Base-by-base conservation (phyloP, 1,140 invertebrate species). In the Chironomus tepperi region DNA sequence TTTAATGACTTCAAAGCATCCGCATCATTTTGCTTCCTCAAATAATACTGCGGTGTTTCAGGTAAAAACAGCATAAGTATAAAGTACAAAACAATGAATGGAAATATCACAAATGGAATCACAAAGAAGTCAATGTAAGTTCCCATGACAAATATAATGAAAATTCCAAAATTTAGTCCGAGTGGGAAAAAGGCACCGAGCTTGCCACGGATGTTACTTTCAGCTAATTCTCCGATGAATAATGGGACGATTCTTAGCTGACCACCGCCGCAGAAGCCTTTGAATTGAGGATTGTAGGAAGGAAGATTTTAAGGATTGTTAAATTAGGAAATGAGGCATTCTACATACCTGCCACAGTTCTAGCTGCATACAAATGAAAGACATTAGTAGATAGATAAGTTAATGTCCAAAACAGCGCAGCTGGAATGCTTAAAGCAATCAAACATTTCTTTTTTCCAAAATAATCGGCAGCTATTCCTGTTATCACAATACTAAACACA, bases 331-430 rank as follows among this genome's bases (percentile, higher is more conserved):
- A 2, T 34, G 5, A 1, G 5, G 5, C 24, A 34, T 2, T 2
- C 5, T 34, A 34, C 24, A 84, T 75, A 47, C 84, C 84, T 18
- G 77, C 77, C 0, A 85, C 43, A 9, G 83, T 79, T 42, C 84
- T 78, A 8, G 81, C 82, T 19, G 81, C 76, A 42, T 82, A 81
- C 16, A 82, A 81, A 7, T 77, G 57, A 9, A 74, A 65, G 5
- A 34, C 70, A 18, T 73, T 74, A 8, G 73, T 75, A 0, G 77
- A 78, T 34, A 81, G 77, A 15, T 79, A 78, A 15, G 78, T 75
- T 0, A 78, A 74, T 2, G 78, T 21, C 42, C 77, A 79, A 6
- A 77, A 77, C 72, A 78, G 24, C 7, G 80, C 47, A 8, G 78
- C 77, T 1, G 81, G 81, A 10, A 79, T 18, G 1, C 75, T 76